Evolutionary conservation across 2,888 invertebrate species (phyloP).

Genomic region (Pediacus dermestoides): DNA sequence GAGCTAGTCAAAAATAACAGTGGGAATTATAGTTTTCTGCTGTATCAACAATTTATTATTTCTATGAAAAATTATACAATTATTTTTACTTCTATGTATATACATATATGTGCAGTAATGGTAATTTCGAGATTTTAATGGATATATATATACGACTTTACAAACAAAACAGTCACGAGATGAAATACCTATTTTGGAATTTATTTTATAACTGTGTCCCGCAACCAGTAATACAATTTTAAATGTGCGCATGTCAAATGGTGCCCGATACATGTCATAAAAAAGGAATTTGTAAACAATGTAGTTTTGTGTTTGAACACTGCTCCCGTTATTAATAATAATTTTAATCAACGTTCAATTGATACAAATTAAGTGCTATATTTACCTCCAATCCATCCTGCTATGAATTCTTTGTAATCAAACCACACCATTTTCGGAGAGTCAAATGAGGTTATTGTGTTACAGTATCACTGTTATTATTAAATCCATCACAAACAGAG

Average conservation of each 20-base stretch:
- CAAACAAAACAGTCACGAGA: too few relatives aligned
- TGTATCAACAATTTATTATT: too few relatives aligned
- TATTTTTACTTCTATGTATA: too few relatives aligned
- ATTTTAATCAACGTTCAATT: constrained; percentile 10
- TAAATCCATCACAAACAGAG: too few relatives aligned
- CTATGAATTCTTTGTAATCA: constrained; percentile 51
- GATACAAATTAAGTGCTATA: constrained; percentile 7
- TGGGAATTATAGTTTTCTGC: too few relatives aligned
- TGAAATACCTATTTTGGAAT: not conserved
- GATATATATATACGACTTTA: too few relatives aligned
- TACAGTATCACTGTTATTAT: too few relatives aligned
- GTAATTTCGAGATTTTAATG: too few relatives aligned
- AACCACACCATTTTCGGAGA: constrained; percentile 4
- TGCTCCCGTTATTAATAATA: too few relatives aligned
- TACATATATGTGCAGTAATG: too few relatives aligned
- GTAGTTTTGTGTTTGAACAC: constrained; percentile 6
- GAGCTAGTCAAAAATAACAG: too few relatives aligned
- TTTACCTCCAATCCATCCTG: constrained; percentile 58
- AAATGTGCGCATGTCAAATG: constrained; percentile 14
- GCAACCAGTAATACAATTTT: constrained; percentile 3
- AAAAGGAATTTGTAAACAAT: constrained; percentile 22
- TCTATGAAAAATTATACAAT: too few relatives aligned
- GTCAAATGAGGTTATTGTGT: not conserved
- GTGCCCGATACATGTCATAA: not conserved
- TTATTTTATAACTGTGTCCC: not conserved